Base-by-base conservation (phyloP, 2,113 vertebrate genomes). In the Chloebia gouldiae region DNA sequence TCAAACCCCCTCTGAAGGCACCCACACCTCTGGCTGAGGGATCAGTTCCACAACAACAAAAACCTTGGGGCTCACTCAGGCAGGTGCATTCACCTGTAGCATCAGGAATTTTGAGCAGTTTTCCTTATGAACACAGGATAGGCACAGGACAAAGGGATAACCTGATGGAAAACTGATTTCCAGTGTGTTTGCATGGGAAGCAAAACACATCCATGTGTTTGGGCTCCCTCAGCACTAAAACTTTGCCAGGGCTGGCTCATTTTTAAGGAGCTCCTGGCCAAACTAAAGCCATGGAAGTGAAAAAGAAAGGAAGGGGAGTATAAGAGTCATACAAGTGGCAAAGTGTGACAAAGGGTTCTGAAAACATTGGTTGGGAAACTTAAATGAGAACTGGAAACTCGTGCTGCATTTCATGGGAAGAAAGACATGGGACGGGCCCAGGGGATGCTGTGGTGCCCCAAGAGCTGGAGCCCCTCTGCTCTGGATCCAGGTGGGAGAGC, bases 1-100 rank as follows among this genome's bases (percentile, higher is more conserved):
- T 8, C 44, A 86, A 92, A 86, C 25, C 49, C 45, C 1, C 47
- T 21, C 68, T 21, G 50, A 54, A 31, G n/a, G 33, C 79, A 75
- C 15, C 2, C 1, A 1, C 21, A 2, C 24, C 25, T 64, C 54
- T 2, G 8, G 15, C 8, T 21, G 5, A 20, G 47, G 18, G 13
- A 65, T 37, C 11, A 4, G 42, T 54, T n/a, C 73, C 66, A 35
- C 30, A 50, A 20, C 18, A 25, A 27, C 11, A 21, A 40, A 73
- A 28, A 7, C 56, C 73, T 1, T 6, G 47, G 27, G 10, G 22
- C 23, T 77, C 0, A 0, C 5, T 39, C 54, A 85, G 15, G 20
- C 35, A 60, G 28, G 7, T 15, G 15, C 11, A 37, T 2, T 51
- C 64, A 50, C 22, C 33, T 72, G 6, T 2, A 50, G 33, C n/a